Base-by-base conservation (phyloP, 2,888 invertebrate genomes). In the Campoplex nolae region DNA sequence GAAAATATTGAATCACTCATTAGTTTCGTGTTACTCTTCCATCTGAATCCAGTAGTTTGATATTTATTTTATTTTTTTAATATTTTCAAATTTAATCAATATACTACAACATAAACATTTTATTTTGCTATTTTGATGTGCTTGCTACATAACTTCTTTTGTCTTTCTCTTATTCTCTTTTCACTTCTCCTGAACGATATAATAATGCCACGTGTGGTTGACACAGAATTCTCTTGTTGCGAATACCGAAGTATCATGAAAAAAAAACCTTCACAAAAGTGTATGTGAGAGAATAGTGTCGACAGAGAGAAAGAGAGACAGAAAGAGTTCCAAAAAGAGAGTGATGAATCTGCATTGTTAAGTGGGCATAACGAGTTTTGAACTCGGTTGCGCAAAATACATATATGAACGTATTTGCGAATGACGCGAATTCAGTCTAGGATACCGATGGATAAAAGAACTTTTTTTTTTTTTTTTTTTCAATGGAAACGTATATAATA, bases 281-380 rank as follows among this genome's bases (percentile, higher is more conserved):
- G 48, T 58, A 42, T 48, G 67, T 67, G 23, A 54, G 56, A 45
- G 48, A 56, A 56, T n/a, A 51, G 58, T 75, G 79, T 48, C 48
- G 48, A 79, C 70, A 70, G 73, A 18, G 58, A 32, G 35, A 13
- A 51, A 32, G 45, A 28, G 28, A 28, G 68, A 70, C 62, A 9
- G 23, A 3, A 65, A 16, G 62, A 16, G 18, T 32, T 16, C 62
- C 16, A 28, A 62, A 71, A 45, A 48, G 28, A 38, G 65, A 75
- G 79, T 65, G 85, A 82, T 74, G 74, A 78, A 68, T 80, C 51
- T 56, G 65, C 76, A 75, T 73, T 62, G 68, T 83, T 58, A 75
- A 86, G 68, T 70, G 18, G 54, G 67, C 74, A 54, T 67, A 74
- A 67, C 48, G 65, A 75, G 62, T 74, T 82, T 74, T 67, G 56